Evolutionary conservation across 2,113 vertebrate species (phyloP), one percentile per base, ranked within the genome.

Genomic region (Dendropsophus ebraccatus): DNA sequence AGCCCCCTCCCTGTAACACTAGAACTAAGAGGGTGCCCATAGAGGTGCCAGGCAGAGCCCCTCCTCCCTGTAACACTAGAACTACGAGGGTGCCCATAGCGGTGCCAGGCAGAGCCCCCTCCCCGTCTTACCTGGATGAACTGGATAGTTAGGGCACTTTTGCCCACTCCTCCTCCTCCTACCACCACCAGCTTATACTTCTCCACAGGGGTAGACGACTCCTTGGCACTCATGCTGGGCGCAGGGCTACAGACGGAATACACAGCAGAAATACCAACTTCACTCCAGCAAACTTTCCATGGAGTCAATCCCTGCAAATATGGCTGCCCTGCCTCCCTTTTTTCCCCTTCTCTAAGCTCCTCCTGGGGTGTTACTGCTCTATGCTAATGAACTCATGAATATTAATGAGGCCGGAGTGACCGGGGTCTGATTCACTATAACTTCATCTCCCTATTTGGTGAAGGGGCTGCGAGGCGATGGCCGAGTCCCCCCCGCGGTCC

Each of bases 141-240:
- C 88, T 94, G 93, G 86, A 94, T 94, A 67, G 93, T 94, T 30
- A 94, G 88, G 16, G 93, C 93, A 87, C 93, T 94, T 88, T 94
- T 94, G 75, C 93, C 93, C 81, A 94, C 93, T 78, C 93, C 93
- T 75, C 93, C 93, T 83, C 93, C 93, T 81, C 93, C 93, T 60
- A 94, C 93, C 91, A 94, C 93, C 89, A 94, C 93, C 89, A 94
- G 83, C 89, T 94, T 94, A 88, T 93, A 93, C 83, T 93, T 93
- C 90, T 94, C 93, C 90, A 88, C 90, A 58, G 91, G 89, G 86
- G 69, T 87, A 84, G 89, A 88, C 81, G 88, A 88, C 73, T 83
- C 84, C 62, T 88, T 86, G 37, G 69, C 78, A 76, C 82, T 82
- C 83, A 82, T 87, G 25, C n/a, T 54, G 28, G 23, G 60, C 67